phyloP scores from a whole-genome alignment of 2,888 invertebrate genomes.

The Lasioglossum calceatum region DNA sequence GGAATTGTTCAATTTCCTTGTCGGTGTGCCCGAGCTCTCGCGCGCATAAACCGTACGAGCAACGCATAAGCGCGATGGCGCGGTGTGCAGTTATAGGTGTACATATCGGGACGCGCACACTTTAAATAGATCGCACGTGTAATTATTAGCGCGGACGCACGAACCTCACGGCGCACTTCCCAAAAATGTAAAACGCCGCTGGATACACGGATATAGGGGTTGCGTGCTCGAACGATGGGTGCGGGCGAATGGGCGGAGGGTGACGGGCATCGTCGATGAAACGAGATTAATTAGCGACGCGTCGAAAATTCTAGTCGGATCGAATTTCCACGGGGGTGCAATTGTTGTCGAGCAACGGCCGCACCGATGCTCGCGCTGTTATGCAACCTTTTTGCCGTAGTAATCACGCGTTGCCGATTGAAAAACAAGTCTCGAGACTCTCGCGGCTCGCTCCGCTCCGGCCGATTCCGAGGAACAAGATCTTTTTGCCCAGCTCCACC shows the following conservation, averaged over 20 bases:
- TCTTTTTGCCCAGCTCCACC: background rate
- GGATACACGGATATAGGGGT: background rate
- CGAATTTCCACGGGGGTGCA: constrained; percentile 41
- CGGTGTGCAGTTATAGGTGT: background rate
- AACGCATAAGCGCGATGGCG: background rate
- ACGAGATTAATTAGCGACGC: constrained; percentile 63
- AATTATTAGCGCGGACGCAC: constrained; percentile 55
- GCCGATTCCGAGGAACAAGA: background rate
- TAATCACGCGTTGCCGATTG: constrained; percentile 9
- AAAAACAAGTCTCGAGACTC: background rate
- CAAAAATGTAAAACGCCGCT: constrained; percentile 49
- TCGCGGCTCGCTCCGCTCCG: too few species aligned
- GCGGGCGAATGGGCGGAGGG: background rate
- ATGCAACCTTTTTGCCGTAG: constrained; percentile 9
- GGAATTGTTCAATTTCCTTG: constrained; percentile 71
- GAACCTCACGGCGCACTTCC: constrained; percentile 16
- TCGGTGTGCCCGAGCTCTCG: constrained; percentile 40
- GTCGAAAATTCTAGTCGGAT: constrained; percentile 52
- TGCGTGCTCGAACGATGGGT: background rate
- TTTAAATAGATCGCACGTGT: constrained; percentile 62
- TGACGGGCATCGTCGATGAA: constrained; percentile 40
- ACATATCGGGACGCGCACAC: constrained; percentile 29
- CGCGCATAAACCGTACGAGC: constrained; percentile 41
- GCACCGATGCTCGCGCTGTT: background rate
- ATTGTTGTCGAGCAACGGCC: constrained; percentile 2